Conservation (phyloP, 2,888 invertebrate species). For the Nebria salina region DNA sequence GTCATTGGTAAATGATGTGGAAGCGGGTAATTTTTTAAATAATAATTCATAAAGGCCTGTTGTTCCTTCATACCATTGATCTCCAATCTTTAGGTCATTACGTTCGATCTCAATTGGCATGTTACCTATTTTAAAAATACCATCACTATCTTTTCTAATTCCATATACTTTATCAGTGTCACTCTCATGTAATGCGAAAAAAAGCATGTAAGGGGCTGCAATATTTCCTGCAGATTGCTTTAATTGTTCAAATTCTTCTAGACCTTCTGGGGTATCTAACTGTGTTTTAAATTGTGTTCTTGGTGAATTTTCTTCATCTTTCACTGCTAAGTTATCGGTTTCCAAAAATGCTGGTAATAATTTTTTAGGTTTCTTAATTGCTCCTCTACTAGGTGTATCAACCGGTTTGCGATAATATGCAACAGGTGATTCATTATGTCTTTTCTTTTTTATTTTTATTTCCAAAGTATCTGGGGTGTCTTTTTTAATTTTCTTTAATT, state of each 20-base stretch:
- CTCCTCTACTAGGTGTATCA: not conserved
- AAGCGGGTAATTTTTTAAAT: not conserved
- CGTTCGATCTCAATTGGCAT: too few relatives aligned
- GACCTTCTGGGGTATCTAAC: not conserved
- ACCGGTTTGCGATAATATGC: not conserved
- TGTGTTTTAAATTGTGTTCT: not conserved
- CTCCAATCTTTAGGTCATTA: too few relatives aligned
- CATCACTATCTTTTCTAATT: not conserved
- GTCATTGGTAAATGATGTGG: too few relatives aligned
- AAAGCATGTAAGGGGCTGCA: not conserved
- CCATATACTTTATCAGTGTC: not conserved
- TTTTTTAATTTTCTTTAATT: not conserved
- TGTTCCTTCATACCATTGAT: not conserved
- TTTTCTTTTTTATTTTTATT: not conserved
- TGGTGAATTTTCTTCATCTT: not conserved
- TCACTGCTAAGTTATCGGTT: not conserved
- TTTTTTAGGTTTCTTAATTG: not conserved
- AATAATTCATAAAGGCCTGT: constrained; percentile 11
- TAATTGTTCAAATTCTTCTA: not conserved
- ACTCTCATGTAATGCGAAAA: not conserved
- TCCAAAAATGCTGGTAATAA: not conserved
- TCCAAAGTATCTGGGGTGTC: not conserved
- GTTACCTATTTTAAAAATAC: not conserved
- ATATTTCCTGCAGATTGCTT: not conserved
- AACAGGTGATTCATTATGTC: not conserved